Base-by-base conservation (phyloP, 1,140 invertebrate genomes). In the Zaprionus ornatus region DNA sequence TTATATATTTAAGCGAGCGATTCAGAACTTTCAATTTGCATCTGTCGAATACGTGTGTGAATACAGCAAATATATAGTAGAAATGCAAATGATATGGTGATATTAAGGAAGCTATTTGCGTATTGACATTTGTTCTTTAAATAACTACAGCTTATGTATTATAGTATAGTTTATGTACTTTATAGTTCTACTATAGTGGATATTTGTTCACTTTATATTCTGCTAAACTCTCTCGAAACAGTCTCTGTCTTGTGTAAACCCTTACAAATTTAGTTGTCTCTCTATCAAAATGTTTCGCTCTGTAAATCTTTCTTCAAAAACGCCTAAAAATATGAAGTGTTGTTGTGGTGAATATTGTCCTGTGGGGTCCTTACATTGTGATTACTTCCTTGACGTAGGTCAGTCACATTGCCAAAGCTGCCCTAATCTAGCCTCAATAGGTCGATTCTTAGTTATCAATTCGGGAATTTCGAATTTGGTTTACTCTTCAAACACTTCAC, bases 1-100 rank as follows among this genome's bases (percentile, higher is more conserved):
- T 66, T 57, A 77, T 57, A 77, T 59, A 75, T 86, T 91, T 86
- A 92, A 92, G 91, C 91, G 91, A 92, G 91, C 91, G 91, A 92
- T 88, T 76, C 74, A 77, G 69, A 77, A 82, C 55, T 48, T 64
- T 78, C 32, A 17, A 55, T 37, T 63, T 25, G 56, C 40, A 25
- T 74, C 42, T 69, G 32, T 27, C 23, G 12, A 73, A 65, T 54
- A 21, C 29, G 10, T 17, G 7, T 54, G 48, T 23, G 25, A 56
- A 45, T 23, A 40, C 27, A 2, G 23, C 6, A 13, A 37, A 9
- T 54, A 17, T 13, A 61, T 56, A 55, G n/a, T 61, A 32, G n/a
- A 65, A 68, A 59, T 67, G 66, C 78, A 81, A 86, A 69, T 77
- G 73, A 81, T 83, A 82, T 81, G 55, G 19, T 75, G 70, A 40